phyloP scores from a whole-genome alignment of 2,888 invertebrate genomes.

The Platycnemis pennipes region DNA sequence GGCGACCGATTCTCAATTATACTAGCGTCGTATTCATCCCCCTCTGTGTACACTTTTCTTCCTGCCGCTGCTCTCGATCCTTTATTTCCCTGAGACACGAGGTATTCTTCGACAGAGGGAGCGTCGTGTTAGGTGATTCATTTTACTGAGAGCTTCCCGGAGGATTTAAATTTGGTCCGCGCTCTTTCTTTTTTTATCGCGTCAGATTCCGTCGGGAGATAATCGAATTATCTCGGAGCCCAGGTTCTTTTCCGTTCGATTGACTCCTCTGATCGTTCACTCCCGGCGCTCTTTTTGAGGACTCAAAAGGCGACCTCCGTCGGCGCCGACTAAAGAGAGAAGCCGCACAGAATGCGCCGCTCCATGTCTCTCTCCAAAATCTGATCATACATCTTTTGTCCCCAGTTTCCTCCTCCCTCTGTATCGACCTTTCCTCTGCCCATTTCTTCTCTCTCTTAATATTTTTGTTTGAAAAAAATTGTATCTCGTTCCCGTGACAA shows the following conservation, averaged over 20 bases:
- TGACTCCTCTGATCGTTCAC: conserved; percentile 12
- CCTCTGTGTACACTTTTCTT: too few species aligned
- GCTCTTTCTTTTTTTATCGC: background rate
- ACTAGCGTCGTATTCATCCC: too few species aligned
- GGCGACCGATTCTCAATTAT: too few species aligned
- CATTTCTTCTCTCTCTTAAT: background rate
- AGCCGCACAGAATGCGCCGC: background rate
- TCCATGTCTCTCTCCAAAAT: background rate
- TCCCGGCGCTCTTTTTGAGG: background rate
- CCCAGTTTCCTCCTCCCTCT: background rate
- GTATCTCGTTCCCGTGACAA: too few species aligned
- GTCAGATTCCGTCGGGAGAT: background rate
- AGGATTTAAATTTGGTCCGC: background rate
- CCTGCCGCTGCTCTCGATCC: background rate
- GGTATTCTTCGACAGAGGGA: background rate
- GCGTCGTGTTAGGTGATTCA: background rate
- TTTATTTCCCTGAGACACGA: background rate
- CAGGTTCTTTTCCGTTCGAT: background rate
- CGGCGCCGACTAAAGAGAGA: background rate
- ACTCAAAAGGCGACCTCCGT: background rate
- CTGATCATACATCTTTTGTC: background rate
- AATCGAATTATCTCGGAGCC: background rate
- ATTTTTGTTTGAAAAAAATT: too few species aligned
- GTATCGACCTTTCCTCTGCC: background rate
- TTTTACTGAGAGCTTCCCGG: background rate